Evolutionary conservation across 2,888 invertebrate species (phyloP), one percentile per base, ranked within the genome.

Genomic region (Drosophila limbata): DNA sequence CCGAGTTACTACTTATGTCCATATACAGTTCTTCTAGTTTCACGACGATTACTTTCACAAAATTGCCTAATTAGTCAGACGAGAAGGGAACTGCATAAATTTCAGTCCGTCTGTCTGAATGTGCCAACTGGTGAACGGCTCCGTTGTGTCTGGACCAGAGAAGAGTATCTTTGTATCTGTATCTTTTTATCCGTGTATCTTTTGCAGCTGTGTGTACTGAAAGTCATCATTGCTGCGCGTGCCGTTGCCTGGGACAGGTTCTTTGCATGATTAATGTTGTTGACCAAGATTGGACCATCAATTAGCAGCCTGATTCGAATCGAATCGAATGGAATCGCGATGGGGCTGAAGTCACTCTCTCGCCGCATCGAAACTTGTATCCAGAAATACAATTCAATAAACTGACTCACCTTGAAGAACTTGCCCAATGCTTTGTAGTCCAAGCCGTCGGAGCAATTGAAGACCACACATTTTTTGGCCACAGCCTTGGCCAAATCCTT

Each of bases 401-500:
- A 21, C 33, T 60, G 47, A 65, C 81, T 87, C 74, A 91, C 96
- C 94, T 98, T 98, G 92, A 99, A 98, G 93, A 99, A 98, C 92
- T 98, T 98, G 31, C 98, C 98, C 91, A 98, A 95, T 0, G 98
- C 97, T 91, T 97, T 97, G 90, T 97, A 98, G 91, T 98, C 98
- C 47, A 98, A 93, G 3, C 98, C 97, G 78, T 98, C 98, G 0
- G 98, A 98, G 88, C 98, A 98, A 93, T 98, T 98, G 93, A 99
- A 98, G 0, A 98, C 98, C 1, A 98, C 97, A 92, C 98, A 98
- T 92, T 98, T 98, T 93, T 98, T 98, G 10, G 98, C 98, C 1
- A 98, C 96, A 0, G 97, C 97, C 92, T 98, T 98, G 6, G 98
- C 98, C 67, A 99, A 93, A 93, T 99, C 98, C 92, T 98, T 98